These are phyloP conservation scores for Staurois parvus DNA, from an alignment of 2,797 vertebrate species.

Conservation along the genomic window DNA sequence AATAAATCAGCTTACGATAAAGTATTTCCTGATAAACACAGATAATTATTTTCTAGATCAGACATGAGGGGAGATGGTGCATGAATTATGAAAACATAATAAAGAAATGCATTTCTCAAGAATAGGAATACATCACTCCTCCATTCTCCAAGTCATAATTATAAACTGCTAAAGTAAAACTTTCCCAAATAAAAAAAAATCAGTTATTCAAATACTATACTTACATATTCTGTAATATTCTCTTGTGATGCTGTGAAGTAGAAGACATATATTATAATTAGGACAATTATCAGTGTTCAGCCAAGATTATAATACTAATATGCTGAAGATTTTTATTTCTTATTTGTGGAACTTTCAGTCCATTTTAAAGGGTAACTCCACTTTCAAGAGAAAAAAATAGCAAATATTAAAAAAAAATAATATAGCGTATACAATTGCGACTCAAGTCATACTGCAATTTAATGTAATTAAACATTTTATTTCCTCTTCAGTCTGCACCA, in stretches of 20 bases:
- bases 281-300: too few species aligned
- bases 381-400: too few species aligned
- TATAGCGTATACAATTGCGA: too few species aligned
- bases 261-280: neutral
- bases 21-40: neutral
- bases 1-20: neutral
- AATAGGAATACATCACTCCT: neutral
- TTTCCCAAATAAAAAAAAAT: neutral
- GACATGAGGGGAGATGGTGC: neutral
- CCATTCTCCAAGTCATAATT: slow-evolving; percentile 1
- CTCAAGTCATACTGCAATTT: too few species aligned
- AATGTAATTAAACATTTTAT: too few species aligned
- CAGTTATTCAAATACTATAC: neutral
- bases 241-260: neutral
- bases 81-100: slow-evolving; percentile 11
- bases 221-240: neutral
- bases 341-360: too few species aligned
- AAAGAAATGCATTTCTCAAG: slow-evolving; percentile 1
- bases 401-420: too few species aligned
- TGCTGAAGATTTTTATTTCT: too few species aligned
- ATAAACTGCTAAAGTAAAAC: neutral
- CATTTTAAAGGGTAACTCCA: too few species aligned
- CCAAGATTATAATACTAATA: too few species aligned
- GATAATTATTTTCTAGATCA: neutral
- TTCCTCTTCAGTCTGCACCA: too few species aligned